These are phyloP conservation scores for Lasioglossum calceatum DNA, from an alignment of 2,888 invertebrate genomes.

Conservation along the genomic window DNA sequence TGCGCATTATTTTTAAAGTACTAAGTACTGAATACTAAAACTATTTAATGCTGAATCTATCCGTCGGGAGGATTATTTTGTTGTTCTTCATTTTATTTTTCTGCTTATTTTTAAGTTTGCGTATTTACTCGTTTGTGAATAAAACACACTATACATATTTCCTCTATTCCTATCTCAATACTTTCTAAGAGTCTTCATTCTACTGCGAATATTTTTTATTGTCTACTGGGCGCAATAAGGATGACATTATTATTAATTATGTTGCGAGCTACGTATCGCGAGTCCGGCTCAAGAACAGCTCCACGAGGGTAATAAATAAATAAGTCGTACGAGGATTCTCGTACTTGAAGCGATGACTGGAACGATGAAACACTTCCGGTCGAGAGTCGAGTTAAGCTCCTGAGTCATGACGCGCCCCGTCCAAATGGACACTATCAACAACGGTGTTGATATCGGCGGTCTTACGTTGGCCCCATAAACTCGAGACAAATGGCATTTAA, in stretches of 20 bases:
- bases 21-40: too few relatives aligned
- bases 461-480: slow-evolving; percentile 73
- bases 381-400: slow-evolving; percentile 47
- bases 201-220: background rate
- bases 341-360: slow-evolving; percentile 9
- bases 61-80: background rate
- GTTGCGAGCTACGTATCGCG: too few relatives aligned
- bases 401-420: slow-evolving; percentile 48
- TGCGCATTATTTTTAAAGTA: too few relatives aligned
- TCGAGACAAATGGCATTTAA: slow-evolving; percentile 75
- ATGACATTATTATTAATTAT: background rate
- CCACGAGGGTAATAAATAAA: slow-evolving; percentile 42
- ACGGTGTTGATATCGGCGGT: slow-evolving; percentile 72
- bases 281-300: background rate
- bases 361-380: slow-evolving; percentile 33
- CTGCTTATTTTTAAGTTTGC: background rate
- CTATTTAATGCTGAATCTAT: background rate
- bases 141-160: background rate
- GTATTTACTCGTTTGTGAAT: background rate
- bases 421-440: slow-evolving; percentile 73
- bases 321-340: slow-evolving; percentile 8
- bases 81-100: background rate
- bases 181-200: background rate
- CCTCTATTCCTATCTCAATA: background rate
- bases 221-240: background rate